A percentile compares a stretch with the other conserved stretches of the same genome.
Evolutionary conservation across 1,140 invertebrate genomes (phyloP).

Genomic region (Bemisia tabaci): DNA sequence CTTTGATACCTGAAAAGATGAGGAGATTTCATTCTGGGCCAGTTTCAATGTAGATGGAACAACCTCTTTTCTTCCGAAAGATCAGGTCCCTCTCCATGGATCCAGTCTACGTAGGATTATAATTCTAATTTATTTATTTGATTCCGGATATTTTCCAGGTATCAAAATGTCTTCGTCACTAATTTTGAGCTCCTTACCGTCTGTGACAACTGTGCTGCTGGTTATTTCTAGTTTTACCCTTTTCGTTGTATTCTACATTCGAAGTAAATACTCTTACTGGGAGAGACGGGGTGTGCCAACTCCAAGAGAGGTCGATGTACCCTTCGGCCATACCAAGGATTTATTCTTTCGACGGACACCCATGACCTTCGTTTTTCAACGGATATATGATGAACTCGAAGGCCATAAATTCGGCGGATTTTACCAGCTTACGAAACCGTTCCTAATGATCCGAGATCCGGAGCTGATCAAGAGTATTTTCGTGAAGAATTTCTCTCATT

Average conservation of each 20-base stretch:
- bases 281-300: constrained; percentile 14
- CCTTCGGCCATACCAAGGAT: constrained; percentile 18
- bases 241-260: background rate
- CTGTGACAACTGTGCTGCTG: background rate
- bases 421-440: constrained; percentile 21
- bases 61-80: no score
- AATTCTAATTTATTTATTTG: no score
- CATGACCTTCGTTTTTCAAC: constrained; percentile 1
- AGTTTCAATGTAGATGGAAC: no score
- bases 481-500: constrained; percentile 36
- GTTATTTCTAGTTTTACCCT: background rate
- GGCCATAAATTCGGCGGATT: constrained; percentile 17
- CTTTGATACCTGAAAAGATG: no score
- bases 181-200: no score
- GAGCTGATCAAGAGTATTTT: constrained; percentile 34
- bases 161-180: no score
- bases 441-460: constrained; percentile 31
- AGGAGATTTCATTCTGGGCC: no score
- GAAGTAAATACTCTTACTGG: background rate
- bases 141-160: no score
- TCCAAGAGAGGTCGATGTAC: constrained; percentile 14
- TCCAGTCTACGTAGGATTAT: no score
- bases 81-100: no score
- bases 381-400: constrained; percentile 14
- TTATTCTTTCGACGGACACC: constrained; percentile 4